Evolutionary conservation across 2,888 invertebrate species (phyloP).

Genomic region (Lampropteryx suffumata): DNA sequence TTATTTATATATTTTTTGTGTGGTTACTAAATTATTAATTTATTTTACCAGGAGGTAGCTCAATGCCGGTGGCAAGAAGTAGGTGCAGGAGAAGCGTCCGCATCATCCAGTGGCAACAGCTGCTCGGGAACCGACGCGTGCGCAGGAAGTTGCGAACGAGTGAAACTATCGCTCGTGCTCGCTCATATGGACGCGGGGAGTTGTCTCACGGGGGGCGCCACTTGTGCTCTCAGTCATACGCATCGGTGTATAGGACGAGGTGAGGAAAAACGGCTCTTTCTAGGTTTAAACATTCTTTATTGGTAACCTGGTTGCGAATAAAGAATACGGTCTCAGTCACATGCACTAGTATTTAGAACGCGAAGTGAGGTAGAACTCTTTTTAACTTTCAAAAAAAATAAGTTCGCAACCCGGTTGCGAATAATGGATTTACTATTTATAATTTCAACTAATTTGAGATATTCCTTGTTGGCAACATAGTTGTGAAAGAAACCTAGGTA

Average conservation of each 20-base stretch:
- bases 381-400: no score
- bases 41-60: slow-evolving; percentile 60
- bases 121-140: slow-evolving; percentile 45
- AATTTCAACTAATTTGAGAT: no score
- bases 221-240: slow-evolving; percentile 72
- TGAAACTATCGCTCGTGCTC: slow-evolving; percentile 63
- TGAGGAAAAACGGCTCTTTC: neutral
- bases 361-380: no score
- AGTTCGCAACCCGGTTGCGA: no score
- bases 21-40: neutral
- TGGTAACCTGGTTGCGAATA: no score
- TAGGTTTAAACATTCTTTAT: no score
- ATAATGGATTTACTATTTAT: no score
- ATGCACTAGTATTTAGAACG: no score
- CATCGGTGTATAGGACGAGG: slow-evolving; percentile 76
- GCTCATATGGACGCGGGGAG: slow-evolving; percentile 76
- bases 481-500: no score
- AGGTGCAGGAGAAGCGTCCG: slow-evolving; percentile 67
- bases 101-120: slow-evolving; percentile 48
- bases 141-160: slow-evolving; percentile 56
- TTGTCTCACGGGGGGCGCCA: slow-evolving; percentile 58
- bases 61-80: slow-evolving; percentile 67
- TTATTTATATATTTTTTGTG: no score
- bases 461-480: no score
- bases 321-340: no score